phyloP scores from a whole-genome alignment of 2,113 vertebrate species.

The Rattus norvegicus region DNA sequence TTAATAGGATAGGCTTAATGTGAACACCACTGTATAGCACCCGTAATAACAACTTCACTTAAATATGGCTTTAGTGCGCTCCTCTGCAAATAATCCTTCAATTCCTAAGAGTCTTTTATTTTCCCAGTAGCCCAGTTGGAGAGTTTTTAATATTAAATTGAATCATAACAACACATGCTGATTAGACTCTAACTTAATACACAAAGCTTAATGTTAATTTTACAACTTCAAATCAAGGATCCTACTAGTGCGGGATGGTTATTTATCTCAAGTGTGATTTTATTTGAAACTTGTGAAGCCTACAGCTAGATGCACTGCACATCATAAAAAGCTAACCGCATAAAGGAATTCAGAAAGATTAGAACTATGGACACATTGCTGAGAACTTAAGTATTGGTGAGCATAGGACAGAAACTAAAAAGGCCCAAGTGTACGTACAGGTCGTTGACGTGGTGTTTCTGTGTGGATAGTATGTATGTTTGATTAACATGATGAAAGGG shows the following conservation, averaged over 20 bases:
- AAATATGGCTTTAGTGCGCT: conserved; percentile 66
- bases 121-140: conserved; percentile 72
- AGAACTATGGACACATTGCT: background rate
- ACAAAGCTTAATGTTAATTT: conserved; percentile 74
- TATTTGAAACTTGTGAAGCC: conserved; percentile 64
- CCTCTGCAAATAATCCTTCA: conserved; percentile 70
- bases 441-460: background rate
- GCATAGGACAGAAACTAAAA: background rate
- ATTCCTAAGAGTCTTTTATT: conserved; percentile 77
- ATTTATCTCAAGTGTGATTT: conserved; percentile 74
- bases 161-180: conserved; percentile 76
- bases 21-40: background rate
- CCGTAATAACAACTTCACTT: conserved; percentile 73
- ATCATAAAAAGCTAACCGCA: conserved; percentile 33
- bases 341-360: conserved; percentile 25
- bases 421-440: background rate
- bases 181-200: conserved; percentile 76
- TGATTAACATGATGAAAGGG: background rate
- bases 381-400: conserved; percentile 19
- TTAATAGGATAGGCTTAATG: conserved; percentile 61
- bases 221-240: conserved; percentile 71
- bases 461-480: background rate
- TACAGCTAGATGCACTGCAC: conserved; percentile 37
- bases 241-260: conserved; percentile 59
- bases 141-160: conserved; percentile 80